Evolutionary conservation across 53 echinoderm and acorn worm species (phyloP), one percentile per base, ranked within the genome.

Genomic region (Mesocentrotus franciscanus): DNA sequence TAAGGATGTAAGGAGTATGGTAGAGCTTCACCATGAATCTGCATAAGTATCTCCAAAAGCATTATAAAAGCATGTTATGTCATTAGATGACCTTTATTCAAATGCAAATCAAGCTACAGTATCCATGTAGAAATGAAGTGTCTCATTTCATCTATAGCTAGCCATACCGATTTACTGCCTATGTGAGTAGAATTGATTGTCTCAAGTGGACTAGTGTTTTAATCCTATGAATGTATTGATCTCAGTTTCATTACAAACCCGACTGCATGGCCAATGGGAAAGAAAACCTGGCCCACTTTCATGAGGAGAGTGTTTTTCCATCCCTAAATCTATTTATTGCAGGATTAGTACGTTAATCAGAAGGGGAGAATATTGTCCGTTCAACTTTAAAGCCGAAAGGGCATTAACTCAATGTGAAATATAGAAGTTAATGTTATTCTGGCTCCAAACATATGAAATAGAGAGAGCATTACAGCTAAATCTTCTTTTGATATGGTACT

Each of bases 111-210:
- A 18, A 39, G 79, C 8, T 39, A 56, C 8, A n/a, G n/a, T n/a
- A 85, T 56, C 20, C 27, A 49, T 22, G 84, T 24, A 26, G 58
- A 39, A 27, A 58, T 87, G 87, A 87, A 27, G n/a, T 57, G 29
- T 87, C 27, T 87, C 87, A 87, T 87, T 87, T 87, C 49, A 56
- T 87, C 87, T n/a, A n/a, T n/a, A n/a, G n/a, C n/a, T n/a, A n/a
- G 9, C 58, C 27, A 56, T 58, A 87, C 57, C 58, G 87, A 87
- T 87, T 87, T 58, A 58, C 57, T 87, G 87, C 87, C 87, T 58
- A 84, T 84, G 84, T 84, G 36, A 42, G 42, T 49, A 26, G 13
- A 58, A 87, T 87, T 87, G 87, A 87, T 87, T 58, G 87, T 27
- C 29, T 87, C 58, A 57, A n/a, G 26, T 87, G 87, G 57, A 87